Evolutionary conservation across 2,888 invertebrate genomes (phyloP), one percentile per base, ranked within the genome.

Genomic region (Chymomyza procnemis): DNA sequence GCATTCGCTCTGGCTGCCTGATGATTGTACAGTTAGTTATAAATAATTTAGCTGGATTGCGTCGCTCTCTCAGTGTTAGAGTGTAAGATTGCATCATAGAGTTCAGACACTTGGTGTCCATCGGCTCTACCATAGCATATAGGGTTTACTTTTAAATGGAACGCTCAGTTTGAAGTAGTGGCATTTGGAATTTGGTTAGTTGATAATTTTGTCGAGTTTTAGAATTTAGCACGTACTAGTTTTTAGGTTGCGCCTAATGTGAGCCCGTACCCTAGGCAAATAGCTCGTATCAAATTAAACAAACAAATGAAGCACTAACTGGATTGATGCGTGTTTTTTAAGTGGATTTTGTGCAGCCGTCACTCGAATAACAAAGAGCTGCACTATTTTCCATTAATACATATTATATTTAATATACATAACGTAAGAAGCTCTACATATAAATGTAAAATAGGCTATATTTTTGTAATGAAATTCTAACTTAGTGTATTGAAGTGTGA

Each of bases 401-500:
- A 76, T 50, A 76, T 74, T 76, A 74, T 63, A 18, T 18, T 50
- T 50, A 50, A 41, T 41, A 41, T 41, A 41, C 34, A 41, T 41
- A 2, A 12, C 12, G 34, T 41, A 41, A 41, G 12, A 1, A 41
- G 12, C 34, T n/a, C n/a, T 41, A 41, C 34, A 74, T 64, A 64
- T 65, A 71, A 69, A 73, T 66, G 79, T n/a, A 81, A 75, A 75
- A 84, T 81, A 81, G 81, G 79, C 81, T 81, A 81, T 78, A 81
- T 81, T 81, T 81, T 81, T 81, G 76, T 81, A 81, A 84, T 84
- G 81, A 84, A 76, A 81, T 76, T 81, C 69, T 79, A 81, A 81
- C 70, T 75, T 81, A 78, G 76, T 72, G 79, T 79, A 81, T 78
- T 81, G 78, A 74, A 81, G 79, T 78, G 78, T 76, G 66, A 72